Conservation (phyloP, 2,113 vertebrate genomes). For the Callionymus lyra region DNA sequence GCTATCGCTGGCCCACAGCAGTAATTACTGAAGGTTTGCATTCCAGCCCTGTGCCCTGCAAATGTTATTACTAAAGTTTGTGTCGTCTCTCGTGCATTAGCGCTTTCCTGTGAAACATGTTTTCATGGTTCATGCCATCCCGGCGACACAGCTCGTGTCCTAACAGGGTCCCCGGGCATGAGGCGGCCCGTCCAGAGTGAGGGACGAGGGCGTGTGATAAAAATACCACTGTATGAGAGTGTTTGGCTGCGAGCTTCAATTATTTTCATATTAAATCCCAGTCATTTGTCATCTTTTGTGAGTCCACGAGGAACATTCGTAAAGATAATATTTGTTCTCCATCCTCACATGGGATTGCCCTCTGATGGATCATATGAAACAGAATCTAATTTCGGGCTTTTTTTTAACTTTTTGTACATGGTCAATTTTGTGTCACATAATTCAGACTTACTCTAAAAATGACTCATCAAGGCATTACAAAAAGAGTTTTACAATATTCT, state of each 20-base stretch:
- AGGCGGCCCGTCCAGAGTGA: conserved; percentile 32
- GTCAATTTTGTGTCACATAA: no score
- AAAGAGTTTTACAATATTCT: no score
- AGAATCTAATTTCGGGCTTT: no score
- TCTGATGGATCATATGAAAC: no score
- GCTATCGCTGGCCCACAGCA: conserved; percentile 50
- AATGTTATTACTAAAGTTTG: conserved; percentile 50
- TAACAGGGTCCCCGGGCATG: conserved; percentile 33
- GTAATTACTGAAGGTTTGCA: conserved; percentile 59
- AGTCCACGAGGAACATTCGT: background rate
- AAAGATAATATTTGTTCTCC: no score
- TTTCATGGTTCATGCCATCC: conserved; percentile 35
- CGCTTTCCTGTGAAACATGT: conserved; percentile 26
- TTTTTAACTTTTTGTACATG: no score
- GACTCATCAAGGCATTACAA: no score
- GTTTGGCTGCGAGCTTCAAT: conserved; percentile 26
- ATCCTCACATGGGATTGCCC: no score
- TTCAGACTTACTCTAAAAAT: no score
- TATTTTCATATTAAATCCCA: conserved; percentile 8
- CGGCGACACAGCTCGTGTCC: conserved; percentile 39
- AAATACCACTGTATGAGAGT: background rate
- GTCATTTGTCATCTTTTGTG: conserved; percentile 24
- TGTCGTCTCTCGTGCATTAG: conserved; percentile 28
- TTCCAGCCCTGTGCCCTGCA: conserved; percentile 42
- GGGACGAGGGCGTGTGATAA: conserved; percentile 19